Base-by-base conservation (phyloP, 37 sponge, comb jelly and placozoan genomes). In the Chondrilla cf. caribensis region DNA sequence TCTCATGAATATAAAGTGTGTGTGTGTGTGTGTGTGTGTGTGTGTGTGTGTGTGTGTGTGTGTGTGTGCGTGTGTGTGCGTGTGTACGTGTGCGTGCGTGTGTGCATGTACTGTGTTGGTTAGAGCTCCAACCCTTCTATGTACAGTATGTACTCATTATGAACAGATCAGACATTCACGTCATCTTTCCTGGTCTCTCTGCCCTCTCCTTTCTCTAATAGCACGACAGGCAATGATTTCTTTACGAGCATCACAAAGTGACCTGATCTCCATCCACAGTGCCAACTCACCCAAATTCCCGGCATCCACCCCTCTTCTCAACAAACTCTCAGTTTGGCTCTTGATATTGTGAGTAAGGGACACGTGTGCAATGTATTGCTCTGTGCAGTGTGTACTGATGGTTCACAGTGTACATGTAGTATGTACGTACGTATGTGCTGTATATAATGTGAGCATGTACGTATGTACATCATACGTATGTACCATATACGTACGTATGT, bases 231-330 rank as follows among this genome's bases (percentile, higher is more conserved):
- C 7, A 9, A 70, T 38, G 38, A 5, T 60, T 4, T 19, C 9
- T 6, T 6, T 26, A 7, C 64, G 29, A 5, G 7, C 64, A 7
- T 60, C 64, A 22, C 64, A 60, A 15, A 26, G 29, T 22, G 22
- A 60, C 15, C 64, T 78, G 37, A 11, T 47, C 11, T 47, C 51
- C 11, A 11, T 47, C 11, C 11, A 6, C 11, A 11, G 51, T 11
- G 51, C 11, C 51, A 11, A 47, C 51, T 14, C 51, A 47, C 51
- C 9, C 51, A 6, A 6, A 6, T 14, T 14, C 51, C 6, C 9
- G 67, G 86, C 29, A 22, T 79, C 86, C 60, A 83, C 78, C 65
- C 86, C 78, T 41, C 58, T 37, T 3, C 4, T 38, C 35, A 70
- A 70, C 31, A 22, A 38, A 37, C 21, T 70, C 40, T 37, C 71